Percentiles rank a stretch among this genome's conserved stretches.
phyloP scores from a whole-genome alignment of 2,113 vertebrate species.

The Peromyscus maniculatus region DNA sequence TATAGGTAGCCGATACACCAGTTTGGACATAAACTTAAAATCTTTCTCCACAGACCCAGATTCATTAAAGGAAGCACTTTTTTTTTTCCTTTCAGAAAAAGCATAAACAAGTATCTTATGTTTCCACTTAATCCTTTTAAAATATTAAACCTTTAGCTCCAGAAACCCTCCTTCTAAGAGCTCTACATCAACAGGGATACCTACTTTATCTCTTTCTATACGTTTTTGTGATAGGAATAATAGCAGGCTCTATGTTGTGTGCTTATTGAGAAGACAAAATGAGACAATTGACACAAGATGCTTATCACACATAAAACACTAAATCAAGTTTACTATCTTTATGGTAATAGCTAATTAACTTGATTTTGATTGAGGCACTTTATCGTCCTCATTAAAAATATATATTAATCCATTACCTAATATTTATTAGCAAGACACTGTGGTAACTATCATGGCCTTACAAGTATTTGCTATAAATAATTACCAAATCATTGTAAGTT shows the following conservation, averaged over 20 bases:
- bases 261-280: conserved; percentile 28
- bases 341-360: conserved; percentile 68
- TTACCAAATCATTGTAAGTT: conserved; percentile 46
- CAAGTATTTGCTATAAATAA: conserved; percentile 72
- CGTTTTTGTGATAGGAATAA: not conserved
- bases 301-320: conserved; percentile 30
- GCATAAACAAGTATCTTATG: not conserved
- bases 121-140: not conserved
- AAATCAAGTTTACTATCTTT: conserved; percentile 64
- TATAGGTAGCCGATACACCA: not conserved
- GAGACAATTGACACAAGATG: conserved; percentile 49
- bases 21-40: conserved; percentile 19
- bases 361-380: conserved; percentile 65
- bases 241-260: not conserved
- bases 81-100: not conserved
- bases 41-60: not conserved
- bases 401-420: conserved; percentile 67
- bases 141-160: not conserved
- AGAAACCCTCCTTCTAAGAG: not conserved
- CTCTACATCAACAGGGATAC: not conserved
- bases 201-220: conserved; percentile 8
- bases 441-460: conserved; percentile 12
- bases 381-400: conserved; percentile 65
- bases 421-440: conserved; percentile 66
- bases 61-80: not conserved